These are phyloP conservation scores for Antheraea yamamai DNA, from an alignment of 2,888 invertebrate species.

Conservation along the genomic window DNA sequence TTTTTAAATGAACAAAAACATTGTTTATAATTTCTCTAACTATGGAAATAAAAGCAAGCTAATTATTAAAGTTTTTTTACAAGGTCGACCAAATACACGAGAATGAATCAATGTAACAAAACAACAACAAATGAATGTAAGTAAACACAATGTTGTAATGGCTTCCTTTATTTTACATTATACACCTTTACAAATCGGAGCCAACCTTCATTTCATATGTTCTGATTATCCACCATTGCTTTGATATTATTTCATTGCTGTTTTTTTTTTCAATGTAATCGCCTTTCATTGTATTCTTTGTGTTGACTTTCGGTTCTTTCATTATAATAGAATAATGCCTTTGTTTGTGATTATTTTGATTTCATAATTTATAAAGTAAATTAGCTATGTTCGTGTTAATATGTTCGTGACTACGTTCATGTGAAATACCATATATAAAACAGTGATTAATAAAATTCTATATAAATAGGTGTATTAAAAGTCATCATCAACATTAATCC, in stretches of 20 bases:
- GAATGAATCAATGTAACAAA: background rate
- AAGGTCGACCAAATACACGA: background rate
- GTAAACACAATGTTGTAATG: background rate
- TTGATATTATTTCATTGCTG: conserved; percentile 3
- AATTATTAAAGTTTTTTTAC: background rate
- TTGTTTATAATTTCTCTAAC: background rate
- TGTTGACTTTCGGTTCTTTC: conserved; percentile 4
- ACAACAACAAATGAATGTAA: background rate
- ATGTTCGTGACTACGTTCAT: too few species aligned
- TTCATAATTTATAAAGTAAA: conserved; percentile 6
- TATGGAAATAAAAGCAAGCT: background rate
- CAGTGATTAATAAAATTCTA: too few species aligned
- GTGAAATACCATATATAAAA: too few species aligned
- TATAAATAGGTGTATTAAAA: too few species aligned
- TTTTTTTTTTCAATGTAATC: conserved; percentile 3
- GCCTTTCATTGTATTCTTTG: background rate
- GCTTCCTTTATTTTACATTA: background rate
- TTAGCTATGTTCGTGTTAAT: too few species aligned
- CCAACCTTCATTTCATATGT: background rate
- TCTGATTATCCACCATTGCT: background rate
- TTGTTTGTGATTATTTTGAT: background rate
- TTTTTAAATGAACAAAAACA: too few species aligned
- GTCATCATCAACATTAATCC: too few species aligned
- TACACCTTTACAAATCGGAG: background rate
- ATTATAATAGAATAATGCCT: background rate